Percentiles rank a stretch among this genome's conserved stretches.
Evolutionary conservation across 2,113 vertebrate genomes (phyloP).

Genomic region (Colius striatus): DNA sequence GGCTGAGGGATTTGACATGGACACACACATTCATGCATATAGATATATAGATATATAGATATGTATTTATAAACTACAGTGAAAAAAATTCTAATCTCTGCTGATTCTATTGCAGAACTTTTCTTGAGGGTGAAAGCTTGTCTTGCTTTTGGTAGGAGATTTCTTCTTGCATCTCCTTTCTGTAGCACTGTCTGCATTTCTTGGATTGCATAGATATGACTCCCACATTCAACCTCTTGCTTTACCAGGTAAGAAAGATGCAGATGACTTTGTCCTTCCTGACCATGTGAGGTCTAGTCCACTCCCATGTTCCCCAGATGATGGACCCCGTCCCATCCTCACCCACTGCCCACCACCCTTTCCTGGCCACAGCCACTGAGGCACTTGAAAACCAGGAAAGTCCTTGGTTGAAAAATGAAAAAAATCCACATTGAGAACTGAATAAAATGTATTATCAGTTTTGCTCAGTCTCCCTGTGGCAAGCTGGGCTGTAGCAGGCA

Average conservation of each 20-base stretch:
- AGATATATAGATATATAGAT: background rate
- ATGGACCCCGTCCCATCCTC: background rate
- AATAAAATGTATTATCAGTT: background rate
- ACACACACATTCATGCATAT: background rate
- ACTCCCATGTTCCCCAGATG: background rate
- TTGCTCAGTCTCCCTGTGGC: background rate
- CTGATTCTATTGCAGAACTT: background rate
- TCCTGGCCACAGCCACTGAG: background rate
- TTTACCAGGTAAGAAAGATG: background rate
- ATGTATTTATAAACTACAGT: background rate
- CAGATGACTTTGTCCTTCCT: background rate
- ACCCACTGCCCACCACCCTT: background rate
- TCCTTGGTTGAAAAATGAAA: background rate
- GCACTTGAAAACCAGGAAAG: background rate
- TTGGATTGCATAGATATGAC: background rate
- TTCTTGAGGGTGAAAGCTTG: background rate
- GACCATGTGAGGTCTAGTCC: background rate
- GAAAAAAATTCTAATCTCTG: background rate
- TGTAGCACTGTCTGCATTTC: background rate
- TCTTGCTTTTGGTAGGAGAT: background rate
- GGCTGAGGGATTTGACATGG: slow-evolving; percentile 18
- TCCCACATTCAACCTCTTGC: background rate
- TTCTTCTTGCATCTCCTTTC: background rate
- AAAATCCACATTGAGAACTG: background rate
- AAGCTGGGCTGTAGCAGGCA: background rate